Conservation (phyloP, 2,888 invertebrate genomes). For the Anthrax anthrax region DNA sequence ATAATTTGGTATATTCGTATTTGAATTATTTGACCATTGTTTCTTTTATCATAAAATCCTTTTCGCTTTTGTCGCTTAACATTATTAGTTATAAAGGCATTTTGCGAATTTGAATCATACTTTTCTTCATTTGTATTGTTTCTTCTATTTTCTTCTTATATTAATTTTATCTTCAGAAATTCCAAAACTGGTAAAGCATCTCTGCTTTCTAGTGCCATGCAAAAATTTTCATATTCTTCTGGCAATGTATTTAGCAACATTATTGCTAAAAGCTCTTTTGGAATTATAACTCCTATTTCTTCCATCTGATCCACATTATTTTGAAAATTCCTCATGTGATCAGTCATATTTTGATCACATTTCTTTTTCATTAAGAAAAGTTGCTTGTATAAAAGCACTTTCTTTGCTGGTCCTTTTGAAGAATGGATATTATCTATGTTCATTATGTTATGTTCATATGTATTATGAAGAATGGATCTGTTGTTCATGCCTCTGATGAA, state of each 20-base stretch:
- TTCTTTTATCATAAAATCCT: no score
- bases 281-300: constrained; percentile 5
- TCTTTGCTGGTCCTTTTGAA: constrained; percentile 6
- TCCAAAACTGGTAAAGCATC: constrained; percentile 3
- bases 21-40: no score
- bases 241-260: constrained; percentile 8
- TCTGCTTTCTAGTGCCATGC: constrained; percentile 6
- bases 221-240: constrained; percentile 6
- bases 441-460: no score
- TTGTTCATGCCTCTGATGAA: constrained; percentile 2
- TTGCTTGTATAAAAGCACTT: constrained; percentile 5
- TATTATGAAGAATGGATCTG: no score
- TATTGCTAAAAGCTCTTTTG: constrained; percentile 4
- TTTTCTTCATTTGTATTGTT: not conserved
- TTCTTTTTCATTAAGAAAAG: constrained; percentile 5
- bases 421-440: constrained; percentile 3
- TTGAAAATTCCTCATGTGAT: constrained; percentile 4
- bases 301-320: constrained; percentile 2
- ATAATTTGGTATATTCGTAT: no score
- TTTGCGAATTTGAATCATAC: not conserved
- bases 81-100: not conserved
- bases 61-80: no score
- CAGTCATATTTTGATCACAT: not conserved
- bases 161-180: constrained; percentile 1
- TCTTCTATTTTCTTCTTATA: constrained; percentile 3